phyloP scores from a whole-genome alignment of 1,140 invertebrate genomes.

The Pygmarrhopalites habei region DNA sequence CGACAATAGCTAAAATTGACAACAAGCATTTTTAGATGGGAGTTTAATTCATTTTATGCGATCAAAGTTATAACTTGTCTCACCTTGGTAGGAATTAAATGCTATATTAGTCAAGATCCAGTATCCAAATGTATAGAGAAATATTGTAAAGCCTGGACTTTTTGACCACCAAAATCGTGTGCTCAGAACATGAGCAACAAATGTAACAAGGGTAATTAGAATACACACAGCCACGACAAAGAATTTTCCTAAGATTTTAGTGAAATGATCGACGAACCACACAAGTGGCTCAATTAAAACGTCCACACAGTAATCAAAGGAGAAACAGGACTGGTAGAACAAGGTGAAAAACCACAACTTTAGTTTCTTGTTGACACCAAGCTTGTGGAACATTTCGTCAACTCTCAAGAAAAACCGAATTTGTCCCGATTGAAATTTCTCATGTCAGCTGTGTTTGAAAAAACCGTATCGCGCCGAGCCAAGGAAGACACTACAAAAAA shows the following conservation, averaged over 20 bases:
- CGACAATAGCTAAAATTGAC: conserved; percentile 62
- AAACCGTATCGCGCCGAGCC: too few species aligned
- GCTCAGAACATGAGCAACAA: conserved; percentile 79
- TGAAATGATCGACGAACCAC: conserved; percentile 90
- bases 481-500: too few species aligned
- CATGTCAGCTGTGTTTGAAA: too few species aligned
- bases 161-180: conserved; percentile 83
- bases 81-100: too few species aligned
- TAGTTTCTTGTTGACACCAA: conserved; percentile 6
- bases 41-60: too few species aligned
- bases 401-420: too few species aligned
- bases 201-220: conserved; percentile 69
- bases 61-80: too few species aligned
- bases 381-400: background rate
- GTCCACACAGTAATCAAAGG: conserved; percentile 70
- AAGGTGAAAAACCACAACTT: conserved; percentile 39
- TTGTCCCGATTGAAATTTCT: too few species aligned
- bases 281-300: conserved; percentile 84
- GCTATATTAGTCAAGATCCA: conserved; percentile 86
- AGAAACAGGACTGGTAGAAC: conserved; percentile 66
- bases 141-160: conserved; percentile 57
- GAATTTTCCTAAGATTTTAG: conserved; percentile 63
- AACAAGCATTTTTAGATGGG: too few species aligned
- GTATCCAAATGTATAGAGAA: conserved; percentile 76
- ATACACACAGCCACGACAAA: conserved; percentile 74